Conservation (phyloP, 2,888 invertebrate genomes). For the Sipha maydis region DNA sequence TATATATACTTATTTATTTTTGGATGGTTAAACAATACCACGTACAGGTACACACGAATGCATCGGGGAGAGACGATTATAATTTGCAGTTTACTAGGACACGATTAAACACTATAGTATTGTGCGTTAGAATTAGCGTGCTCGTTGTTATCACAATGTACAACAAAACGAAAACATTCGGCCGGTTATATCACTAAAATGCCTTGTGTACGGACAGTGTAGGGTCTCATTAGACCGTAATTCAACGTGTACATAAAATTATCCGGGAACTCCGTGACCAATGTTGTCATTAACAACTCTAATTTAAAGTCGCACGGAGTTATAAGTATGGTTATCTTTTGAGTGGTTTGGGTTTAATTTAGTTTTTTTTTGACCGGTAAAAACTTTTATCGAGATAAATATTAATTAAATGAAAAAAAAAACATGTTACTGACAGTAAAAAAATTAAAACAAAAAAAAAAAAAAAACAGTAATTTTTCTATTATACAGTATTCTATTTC, state of each 20-base stretch:
- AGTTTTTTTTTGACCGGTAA: not conserved
- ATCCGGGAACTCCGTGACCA: conserved; percentile 47
- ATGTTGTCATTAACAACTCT: conserved; percentile 38
- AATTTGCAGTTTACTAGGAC: not conserved
- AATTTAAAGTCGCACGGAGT: conserved; percentile 25
- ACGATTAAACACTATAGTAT: not conserved
- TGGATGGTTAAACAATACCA: too few species aligned
- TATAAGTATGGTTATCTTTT: conserved; percentile 36
- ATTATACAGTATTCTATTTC: conserved; percentile 28
- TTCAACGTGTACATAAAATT: not conserved
- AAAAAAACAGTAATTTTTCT: conserved; percentile 29
- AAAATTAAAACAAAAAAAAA: too few species aligned
- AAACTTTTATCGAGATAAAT: not conserved
- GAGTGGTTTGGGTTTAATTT: not conserved
- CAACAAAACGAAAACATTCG: not conserved
- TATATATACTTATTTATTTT: too few species aligned
- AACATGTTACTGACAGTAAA: too few species aligned
- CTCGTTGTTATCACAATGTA: not conserved
- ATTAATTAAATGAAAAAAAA: not conserved
- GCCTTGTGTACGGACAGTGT: not conserved
- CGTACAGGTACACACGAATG: too few species aligned
- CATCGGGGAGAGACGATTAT: too few species aligned
- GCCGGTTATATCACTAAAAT: conserved; percentile 27
- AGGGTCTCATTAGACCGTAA: not conserved
- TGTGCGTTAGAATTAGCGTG: not conserved